These are phyloP conservation scores for Phyllotreta cruciferae DNA, from an alignment of 2,888 invertebrate genomes.

Conservation along the genomic window DNA sequence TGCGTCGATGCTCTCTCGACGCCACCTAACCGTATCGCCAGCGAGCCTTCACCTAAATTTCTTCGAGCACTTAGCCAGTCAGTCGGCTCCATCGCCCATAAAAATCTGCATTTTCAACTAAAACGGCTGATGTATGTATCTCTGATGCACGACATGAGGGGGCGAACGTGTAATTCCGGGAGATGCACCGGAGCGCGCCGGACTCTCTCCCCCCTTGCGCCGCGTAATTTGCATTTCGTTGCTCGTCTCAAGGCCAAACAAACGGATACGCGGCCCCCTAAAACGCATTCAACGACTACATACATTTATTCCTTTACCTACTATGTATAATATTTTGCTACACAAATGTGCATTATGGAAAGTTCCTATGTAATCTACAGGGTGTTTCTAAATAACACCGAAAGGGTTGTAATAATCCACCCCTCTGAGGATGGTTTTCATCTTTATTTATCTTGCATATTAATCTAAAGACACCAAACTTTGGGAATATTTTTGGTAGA, in stretches of 20 bases:
- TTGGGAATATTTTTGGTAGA: too few species aligned
- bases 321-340: too few species aligned
- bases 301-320: background rate
- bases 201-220: slow-evolving; percentile 40
- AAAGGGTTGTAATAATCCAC: too few species aligned
- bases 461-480: too few species aligned
- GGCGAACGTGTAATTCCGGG: slow-evolving; percentile 38
- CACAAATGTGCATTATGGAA: too few species aligned
- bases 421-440: too few species aligned
- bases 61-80: slow-evolving; percentile 18
- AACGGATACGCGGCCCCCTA: too few species aligned
- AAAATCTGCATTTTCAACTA: slow-evolving; percentile 29
- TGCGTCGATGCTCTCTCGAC: slow-evolving; percentile 16
- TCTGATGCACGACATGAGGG: slow-evolving; percentile 26
- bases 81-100: slow-evolving; percentile 24
- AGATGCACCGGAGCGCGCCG: slow-evolving; percentile 49
- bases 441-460: too few species aligned
- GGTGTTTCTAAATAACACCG: too few species aligned
- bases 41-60: slow-evolving; percentile 31
- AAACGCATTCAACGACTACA: too few species aligned
- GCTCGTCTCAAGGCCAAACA: slow-evolving; percentile 50
- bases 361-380: too few species aligned
- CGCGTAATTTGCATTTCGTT: slow-evolving; percentile 48
- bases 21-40: slow-evolving; percentile 23
- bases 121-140: slow-evolving; percentile 18